Percentiles rank a stretch among this genome's conserved stretches.
Evolutionary conservation across 1,140 invertebrate genomes (phyloP).

Genomic region (Zaprionus africanus): DNA sequence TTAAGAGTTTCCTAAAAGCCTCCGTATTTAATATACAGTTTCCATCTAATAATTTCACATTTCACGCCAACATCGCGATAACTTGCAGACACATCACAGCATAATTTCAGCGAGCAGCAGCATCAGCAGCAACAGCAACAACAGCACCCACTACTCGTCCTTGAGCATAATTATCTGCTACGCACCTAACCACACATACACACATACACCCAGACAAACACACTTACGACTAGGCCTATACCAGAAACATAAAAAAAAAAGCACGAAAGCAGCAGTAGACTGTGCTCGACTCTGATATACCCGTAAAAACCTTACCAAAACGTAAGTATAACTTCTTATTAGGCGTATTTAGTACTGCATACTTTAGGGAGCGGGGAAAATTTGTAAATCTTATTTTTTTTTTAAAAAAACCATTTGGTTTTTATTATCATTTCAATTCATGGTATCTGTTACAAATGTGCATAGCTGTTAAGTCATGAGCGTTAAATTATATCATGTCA

Average conservation of each 20-base stretch:
- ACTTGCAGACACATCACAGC: constrained; percentile 6
- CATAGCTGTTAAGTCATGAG: no score
- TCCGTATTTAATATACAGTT: background rate
- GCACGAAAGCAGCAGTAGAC: background rate
- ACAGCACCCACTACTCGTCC: constrained; percentile 20
- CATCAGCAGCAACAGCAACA: constrained; percentile 4
- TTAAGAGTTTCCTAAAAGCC: background rate
- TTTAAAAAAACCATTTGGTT: no score
- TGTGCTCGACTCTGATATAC: background rate
- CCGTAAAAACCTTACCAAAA: no score
- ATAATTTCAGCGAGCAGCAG: constrained; percentile 1
- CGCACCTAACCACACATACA: constrained; percentile 17
- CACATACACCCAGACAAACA: background rate
- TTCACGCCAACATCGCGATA: constrained; percentile 21
- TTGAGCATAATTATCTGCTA: constrained; percentile 53
- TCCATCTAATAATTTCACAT: constrained; percentile 18
- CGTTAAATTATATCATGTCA: no score
- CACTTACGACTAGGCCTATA: background rate
- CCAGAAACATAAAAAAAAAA: constrained; percentile 24
- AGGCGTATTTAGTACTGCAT: no score
- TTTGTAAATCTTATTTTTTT: no score
- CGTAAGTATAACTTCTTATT: no score
- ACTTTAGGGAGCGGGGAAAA: no score
- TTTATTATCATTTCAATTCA: no score
- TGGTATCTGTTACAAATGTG: no score